A percentile compares a stretch with the other conserved stretches of the same genome.
Evolutionary conservation across 2,888 invertebrate genomes (phyloP).

Genomic region (Meloe dianella): DNA sequence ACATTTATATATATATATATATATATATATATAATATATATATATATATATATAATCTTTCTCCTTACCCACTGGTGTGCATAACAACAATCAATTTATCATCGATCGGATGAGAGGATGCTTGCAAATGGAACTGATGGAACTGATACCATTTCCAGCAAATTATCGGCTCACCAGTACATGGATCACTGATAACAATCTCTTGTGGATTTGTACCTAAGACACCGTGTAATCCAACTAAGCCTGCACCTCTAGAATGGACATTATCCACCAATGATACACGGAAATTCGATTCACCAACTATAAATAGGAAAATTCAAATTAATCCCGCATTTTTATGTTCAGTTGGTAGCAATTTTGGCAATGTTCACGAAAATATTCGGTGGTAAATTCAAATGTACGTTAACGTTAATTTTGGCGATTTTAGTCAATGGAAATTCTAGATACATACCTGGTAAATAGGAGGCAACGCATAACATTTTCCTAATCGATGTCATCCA

Average conservation of each 20-base stretch:
- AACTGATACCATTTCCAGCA: constrained; percentile 69
- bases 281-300: constrained; percentile 63
- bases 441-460: constrained; percentile 57
- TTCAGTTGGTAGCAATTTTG: neutral
- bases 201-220: constrained; percentile 64
- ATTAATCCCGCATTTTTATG: neutral
- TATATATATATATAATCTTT: no score
- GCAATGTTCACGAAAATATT: neutral
- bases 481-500: constrained; percentile 73
- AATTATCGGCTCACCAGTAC: constrained; percentile 60
- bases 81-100: constrained; percentile 67
- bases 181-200: constrained; percentile 64
- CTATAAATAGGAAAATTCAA: constrained; percentile 35
- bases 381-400: neutral
- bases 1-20: no score
- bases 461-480: constrained; percentile 60
- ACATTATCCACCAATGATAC: constrained; percentile 69
- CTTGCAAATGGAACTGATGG: constrained; percentile 64
- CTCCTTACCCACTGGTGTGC: constrained; percentile 65
- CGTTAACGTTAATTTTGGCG: neutral
- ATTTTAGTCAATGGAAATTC: neutral
- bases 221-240: constrained; percentile 66
- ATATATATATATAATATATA: no score
- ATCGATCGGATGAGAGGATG: constrained; percentile 61
- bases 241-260: constrained; percentile 67